Conservation (phyloP, 2,888 invertebrate species). For the Scrobipalpa costella region DNA sequence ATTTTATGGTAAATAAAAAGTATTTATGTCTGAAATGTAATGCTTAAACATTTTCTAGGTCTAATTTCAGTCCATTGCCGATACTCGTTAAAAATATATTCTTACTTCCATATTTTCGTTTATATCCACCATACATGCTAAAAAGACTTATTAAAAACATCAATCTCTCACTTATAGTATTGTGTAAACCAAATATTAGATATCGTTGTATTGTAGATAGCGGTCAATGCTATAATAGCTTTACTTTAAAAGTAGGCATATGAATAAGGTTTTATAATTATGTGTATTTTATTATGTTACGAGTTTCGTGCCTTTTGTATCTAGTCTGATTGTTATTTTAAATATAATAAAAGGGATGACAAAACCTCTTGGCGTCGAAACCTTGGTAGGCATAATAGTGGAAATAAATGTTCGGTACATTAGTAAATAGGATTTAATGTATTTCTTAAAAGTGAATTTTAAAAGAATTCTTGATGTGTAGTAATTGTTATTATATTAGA, state of each 20-base stretch:
- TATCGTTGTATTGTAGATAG: slow-evolving; percentile 41
- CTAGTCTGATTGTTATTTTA: slow-evolving; percentile 58
- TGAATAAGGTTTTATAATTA: slow-evolving; percentile 1
- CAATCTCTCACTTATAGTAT: slow-evolving; percentile 48
- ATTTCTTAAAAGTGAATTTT: too few relatives aligned
- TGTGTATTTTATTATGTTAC: slow-evolving; percentile 38
- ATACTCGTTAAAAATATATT: too few relatives aligned
- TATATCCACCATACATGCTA: too few relatives aligned
- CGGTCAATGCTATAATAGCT: not conserved
- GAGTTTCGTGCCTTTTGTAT: slow-evolving; percentile 60
- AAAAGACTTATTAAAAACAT: not conserved
- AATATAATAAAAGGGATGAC: slow-evolving; percentile 39
- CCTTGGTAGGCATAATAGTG: not conserved
- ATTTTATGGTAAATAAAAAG: too few relatives aligned
- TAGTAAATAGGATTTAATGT: not conserved
- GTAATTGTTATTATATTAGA: too few relatives aligned
- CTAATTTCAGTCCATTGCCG: too few relatives aligned
- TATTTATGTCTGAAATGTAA: too few relatives aligned
- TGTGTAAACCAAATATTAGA: slow-evolving; percentile 63
- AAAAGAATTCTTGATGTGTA: too few relatives aligned
- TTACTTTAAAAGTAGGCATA: too few relatives aligned
- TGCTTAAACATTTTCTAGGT: too few relatives aligned
- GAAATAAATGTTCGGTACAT: not conserved
- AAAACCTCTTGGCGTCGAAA: slow-evolving; percentile 62
- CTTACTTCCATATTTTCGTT: too few relatives aligned